Percentiles rank a stretch among this genome's conserved stretches.
These are phyloP conservation scores for Psittacula cyanocephala DNA, from an alignment of 2,113 vertebrate genomes.

Conservation along the genomic window DNA sequence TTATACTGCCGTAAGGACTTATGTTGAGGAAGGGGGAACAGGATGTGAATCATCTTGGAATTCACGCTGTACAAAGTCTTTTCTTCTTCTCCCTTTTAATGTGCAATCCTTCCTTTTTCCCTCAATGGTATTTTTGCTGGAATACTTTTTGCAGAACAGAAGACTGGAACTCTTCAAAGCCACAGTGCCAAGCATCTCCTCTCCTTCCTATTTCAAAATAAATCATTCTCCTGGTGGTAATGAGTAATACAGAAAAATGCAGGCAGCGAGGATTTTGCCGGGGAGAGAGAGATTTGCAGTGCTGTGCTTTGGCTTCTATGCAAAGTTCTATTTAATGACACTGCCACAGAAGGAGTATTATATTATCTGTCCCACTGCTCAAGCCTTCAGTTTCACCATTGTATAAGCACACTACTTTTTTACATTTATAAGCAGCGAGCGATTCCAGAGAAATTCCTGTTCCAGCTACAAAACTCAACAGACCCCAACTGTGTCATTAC, in stretches of 20 bases:
- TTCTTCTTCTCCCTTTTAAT: background rate
- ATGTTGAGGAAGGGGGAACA: background rate
- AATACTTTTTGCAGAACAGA: constrained; percentile 44
- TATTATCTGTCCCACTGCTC: constrained; percentile 60
- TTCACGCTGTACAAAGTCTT: background rate
- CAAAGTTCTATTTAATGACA: constrained; percentile 67
- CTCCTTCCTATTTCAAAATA: constrained; percentile 56
- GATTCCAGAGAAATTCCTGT: constrained; percentile 52
- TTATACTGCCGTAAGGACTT: background rate
- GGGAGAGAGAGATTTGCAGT: constrained; percentile 32
- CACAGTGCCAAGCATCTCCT: background rate
- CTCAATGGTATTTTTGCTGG: constrained; percentile 8
- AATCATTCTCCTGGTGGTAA: constrained; percentile 57
- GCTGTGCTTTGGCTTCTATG: constrained; percentile 58
- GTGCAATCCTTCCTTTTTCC: background rate
- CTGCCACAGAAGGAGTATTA: constrained; percentile 66
- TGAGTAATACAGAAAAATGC: constrained; percentile 61
- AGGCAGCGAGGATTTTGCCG: constrained; percentile 39
- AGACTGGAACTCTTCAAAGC: constrained; percentile 36
- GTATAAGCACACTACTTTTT: constrained; percentile 50
- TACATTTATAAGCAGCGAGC: constrained; percentile 21
- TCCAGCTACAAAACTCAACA: constrained; percentile 42
- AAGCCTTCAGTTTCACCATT: constrained; percentile 18
- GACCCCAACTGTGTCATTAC: constrained; percentile 51
- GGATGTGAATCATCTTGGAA: constrained; percentile 5